These are phyloP conservation scores for Coregonus clupeaformis DNA, from an alignment of 2,113 vertebrate species.

Conservation along the genomic window DNA sequence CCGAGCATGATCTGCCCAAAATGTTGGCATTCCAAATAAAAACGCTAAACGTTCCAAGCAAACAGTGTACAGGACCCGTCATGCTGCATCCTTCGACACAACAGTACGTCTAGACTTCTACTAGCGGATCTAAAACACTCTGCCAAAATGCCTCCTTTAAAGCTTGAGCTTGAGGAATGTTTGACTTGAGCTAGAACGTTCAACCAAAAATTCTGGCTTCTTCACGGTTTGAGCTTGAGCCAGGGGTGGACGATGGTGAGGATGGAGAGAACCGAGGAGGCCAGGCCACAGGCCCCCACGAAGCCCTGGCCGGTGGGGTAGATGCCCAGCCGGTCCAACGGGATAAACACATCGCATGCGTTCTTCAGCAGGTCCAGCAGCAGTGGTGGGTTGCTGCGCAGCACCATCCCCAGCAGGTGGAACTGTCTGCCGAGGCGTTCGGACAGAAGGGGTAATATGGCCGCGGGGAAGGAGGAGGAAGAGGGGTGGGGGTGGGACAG, in stretches of 20 bases:
- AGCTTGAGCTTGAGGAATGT: too few relatives aligned
- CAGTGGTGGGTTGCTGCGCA: constrained; percentile 83
- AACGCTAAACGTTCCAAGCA: too few relatives aligned
- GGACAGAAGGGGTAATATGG: constrained; percentile 14
- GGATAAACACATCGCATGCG: constrained; percentile 87
- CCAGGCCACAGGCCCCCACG: constrained; percentile 85
- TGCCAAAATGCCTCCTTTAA: too few relatives aligned
- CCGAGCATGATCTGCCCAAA: too few relatives aligned
- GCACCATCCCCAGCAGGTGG: constrained; percentile 70
- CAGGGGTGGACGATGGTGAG: constrained; percentile 86
- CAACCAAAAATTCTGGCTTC: too few relatives aligned
- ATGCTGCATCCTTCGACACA: too few relatives aligned
- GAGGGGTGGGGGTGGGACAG: constrained; percentile 12
- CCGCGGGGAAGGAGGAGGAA: constrained; percentile 24
- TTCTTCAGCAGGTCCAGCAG: constrained; percentile 88
- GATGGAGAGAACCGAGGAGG: constrained; percentile 87
- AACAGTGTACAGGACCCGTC: too few relatives aligned
- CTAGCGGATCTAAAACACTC: too few relatives aligned
- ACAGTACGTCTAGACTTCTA: too few relatives aligned
- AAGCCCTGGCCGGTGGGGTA: constrained; percentile 76
- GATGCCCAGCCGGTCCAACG: constrained; percentile 85
- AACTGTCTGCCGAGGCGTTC: constrained; percentile 66
- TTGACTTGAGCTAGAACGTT: too few relatives aligned
- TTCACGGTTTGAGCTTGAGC: constrained; percentile 91
- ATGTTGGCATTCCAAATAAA: too few relatives aligned